Evolutionary conservation across 2,888 invertebrate species (phyloP).

Genomic region (Campoplex nolae): DNA sequence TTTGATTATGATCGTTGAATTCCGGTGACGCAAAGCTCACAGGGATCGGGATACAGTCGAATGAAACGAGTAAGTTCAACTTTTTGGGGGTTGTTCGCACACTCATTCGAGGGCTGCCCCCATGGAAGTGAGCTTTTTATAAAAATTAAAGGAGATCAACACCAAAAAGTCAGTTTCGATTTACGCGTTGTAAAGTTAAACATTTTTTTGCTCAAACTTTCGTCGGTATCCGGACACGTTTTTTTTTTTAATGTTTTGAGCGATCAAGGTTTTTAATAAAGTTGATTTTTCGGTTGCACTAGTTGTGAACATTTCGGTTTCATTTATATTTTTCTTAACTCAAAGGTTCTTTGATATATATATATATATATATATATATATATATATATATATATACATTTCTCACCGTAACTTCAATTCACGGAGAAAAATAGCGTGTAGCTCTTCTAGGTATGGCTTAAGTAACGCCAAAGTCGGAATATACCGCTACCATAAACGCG

Average conservation of each 20-base stretch:
- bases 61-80: background rate
- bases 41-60: background rate
- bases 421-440: conserved; percentile 35
- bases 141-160: background rate
- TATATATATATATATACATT: background rate
- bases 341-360: too few species aligned
- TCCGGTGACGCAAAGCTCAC: conserved; percentile 26
- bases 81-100: background rate
- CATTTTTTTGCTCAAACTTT: background rate
- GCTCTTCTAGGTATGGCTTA: conserved; percentile 55
- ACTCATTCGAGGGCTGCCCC: background rate
- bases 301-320: background rate
- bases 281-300: background rate
- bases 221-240: background rate
- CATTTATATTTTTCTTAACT: background rate
- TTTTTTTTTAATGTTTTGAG: background rate
- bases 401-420: conserved; percentile 31
- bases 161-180: background rate
- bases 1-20: conserved; percentile 40
- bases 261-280: background rate
- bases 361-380: background rate
- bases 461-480: conserved; percentile 65
- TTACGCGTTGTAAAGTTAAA: background rate
- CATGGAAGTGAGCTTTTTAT: background rate
- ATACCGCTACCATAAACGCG: conserved; percentile 68